Conservation (phyloP, 1,140 invertebrate species). For the Hylaeus anthracinus region DNA sequence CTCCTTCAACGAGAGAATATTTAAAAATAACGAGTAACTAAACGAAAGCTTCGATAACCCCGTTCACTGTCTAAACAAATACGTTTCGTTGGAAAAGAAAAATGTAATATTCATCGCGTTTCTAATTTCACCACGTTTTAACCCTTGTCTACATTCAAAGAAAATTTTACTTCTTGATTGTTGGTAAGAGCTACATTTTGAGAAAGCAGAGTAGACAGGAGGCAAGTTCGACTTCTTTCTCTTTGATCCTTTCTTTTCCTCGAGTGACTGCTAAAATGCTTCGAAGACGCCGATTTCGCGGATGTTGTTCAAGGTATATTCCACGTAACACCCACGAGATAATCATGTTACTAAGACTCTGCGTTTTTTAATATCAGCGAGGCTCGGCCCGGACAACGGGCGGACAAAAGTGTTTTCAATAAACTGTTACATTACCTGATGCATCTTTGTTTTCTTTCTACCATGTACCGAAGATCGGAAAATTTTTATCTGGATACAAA, state of each 20-base stretch:
- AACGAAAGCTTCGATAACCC: no score
- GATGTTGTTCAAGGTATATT: constrained; percentile 72
- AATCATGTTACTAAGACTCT: constrained; percentile 80
- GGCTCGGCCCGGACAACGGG: constrained; percentile 72
- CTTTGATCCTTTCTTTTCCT: not conserved
- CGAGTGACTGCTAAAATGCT: no score
- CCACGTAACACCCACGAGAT: constrained; percentile 76
- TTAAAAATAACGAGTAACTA: no score
- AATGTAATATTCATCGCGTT: not conserved
- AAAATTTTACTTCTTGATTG: no score
- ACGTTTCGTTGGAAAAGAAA: not conserved
- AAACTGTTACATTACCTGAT: constrained; percentile 80
- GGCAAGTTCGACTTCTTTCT: not conserved
- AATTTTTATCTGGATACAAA: no score
- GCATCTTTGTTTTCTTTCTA: constrained; percentile 6
- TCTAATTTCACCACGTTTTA: no score
- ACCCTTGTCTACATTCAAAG: no score
- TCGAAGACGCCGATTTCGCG: constrained; percentile 63
- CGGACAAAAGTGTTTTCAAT: constrained; percentile 79
- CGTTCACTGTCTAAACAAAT: not conserved
- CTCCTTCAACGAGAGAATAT: no score
- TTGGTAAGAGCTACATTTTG: no score
- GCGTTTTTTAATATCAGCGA: constrained; percentile 80
- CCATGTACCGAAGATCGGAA: not conserved
- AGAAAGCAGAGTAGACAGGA: no score